Evolutionary conservation across 1,140 invertebrate genomes (phyloP).

Genomic region (Mya arenaria): DNA sequence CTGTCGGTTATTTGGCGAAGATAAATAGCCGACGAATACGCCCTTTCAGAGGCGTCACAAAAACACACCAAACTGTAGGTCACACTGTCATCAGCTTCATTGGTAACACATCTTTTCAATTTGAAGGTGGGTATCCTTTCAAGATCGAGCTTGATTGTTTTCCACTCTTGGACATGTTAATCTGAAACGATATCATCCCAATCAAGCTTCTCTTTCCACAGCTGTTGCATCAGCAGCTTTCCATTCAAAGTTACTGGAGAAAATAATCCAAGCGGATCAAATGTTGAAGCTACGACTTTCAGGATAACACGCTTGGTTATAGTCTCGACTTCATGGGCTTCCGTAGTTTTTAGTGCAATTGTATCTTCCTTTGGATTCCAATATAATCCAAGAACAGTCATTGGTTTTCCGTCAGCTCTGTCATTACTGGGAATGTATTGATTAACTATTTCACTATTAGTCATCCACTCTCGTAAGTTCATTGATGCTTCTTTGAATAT

Average conservation of each 20-base stretch:
- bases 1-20: neutral
- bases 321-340: neutral
- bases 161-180: neutral
- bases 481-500: neutral
- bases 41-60: conserved; percentile 4
- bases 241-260: neutral
- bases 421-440: neutral
- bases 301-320: neutral
- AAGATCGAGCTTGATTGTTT: neutral
- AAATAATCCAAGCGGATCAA: conserved; percentile 12
- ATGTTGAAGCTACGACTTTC: neutral
- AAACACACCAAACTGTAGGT: conserved; percentile 3
- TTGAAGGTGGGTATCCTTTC: neutral
- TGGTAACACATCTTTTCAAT: neutral
- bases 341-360: neutral
- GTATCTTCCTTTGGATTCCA: conserved; percentile 1
- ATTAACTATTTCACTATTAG: neutral
- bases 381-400: neutral
- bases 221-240: neutral
- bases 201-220: neutral
- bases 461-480: neutral
- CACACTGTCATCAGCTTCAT: neutral
- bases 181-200: conserved; percentile 24
- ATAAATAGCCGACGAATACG: neutral
- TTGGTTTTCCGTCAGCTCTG: neutral